Evolutionary conservation across 2,797 vertebrate species (phyloP).

Genomic region (Myotis daubentonii): DNA sequence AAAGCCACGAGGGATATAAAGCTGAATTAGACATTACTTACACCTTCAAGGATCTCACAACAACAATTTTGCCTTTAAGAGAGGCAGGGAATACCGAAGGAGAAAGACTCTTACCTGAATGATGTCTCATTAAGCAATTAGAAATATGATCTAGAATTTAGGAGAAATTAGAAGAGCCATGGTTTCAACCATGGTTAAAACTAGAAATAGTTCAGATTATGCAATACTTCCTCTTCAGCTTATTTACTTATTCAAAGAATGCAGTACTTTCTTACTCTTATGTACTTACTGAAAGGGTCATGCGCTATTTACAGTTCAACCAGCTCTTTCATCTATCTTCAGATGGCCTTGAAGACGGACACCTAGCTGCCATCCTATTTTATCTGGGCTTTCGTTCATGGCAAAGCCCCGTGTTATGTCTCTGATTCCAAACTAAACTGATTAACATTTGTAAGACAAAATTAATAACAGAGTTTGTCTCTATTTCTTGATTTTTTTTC

Average conservation of each 20-base stretch:
- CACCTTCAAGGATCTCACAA: neutral
- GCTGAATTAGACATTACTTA: neutral
- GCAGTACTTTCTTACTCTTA: neutral
- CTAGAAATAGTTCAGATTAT: constrained; percentile 38
- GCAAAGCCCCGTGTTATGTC: neutral
- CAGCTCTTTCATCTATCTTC: neutral
- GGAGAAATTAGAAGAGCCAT: neutral
- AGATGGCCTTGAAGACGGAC: neutral
- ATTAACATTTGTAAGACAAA: constrained; percentile 60
- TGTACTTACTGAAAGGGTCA: neutral
- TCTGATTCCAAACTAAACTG: constrained; percentile 10
- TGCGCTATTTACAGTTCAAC: constrained; percentile 38
- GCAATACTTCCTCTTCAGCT: neutral
- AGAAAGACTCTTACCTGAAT: neutral
- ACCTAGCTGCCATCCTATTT: neutral
- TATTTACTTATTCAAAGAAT: neutral
- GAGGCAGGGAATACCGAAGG: neutral
- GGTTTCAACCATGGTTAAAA: neutral
- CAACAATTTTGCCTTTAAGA: neutral
- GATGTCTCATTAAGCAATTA: neutral
- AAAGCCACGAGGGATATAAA: neutral
- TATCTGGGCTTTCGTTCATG: neutral
- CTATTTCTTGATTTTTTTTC: constrained; percentile 52
- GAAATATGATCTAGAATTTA: neutral
- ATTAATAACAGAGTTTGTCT: constrained; percentile 7